These are phyloP conservation scores for Petrolisthes cinctipes DNA, from an alignment of 2,888 invertebrate genomes.

Conservation along the genomic window DNA sequence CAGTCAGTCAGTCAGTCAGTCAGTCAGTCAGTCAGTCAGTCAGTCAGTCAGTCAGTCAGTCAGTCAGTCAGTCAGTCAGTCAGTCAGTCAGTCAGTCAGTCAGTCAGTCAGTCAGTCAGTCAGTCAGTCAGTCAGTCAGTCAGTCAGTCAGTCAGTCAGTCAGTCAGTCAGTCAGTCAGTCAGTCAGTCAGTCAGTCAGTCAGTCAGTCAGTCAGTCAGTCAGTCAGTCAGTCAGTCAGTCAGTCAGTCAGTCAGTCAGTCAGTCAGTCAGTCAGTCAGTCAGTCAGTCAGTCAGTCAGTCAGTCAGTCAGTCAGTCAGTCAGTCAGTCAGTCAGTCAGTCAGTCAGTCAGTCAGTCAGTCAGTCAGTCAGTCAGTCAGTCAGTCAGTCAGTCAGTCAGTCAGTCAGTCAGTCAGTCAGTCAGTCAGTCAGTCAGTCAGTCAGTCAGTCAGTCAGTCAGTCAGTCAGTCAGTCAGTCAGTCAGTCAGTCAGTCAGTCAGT, in stretches of 20 bases:
- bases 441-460: conserved; percentile 30
- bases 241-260: conserved; percentile 30
- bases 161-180: conserved; percentile 30
- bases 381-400: conserved; percentile 30
- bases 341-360: conserved; percentile 26
- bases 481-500: conserved; percentile 26
- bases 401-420: conserved; percentile 28
- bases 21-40: neutral
- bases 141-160: conserved; percentile 30
- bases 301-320: conserved; percentile 30
- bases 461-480: conserved; percentile 28
- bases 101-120: conserved; percentile 30
- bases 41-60: neutral
- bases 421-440: conserved; percentile 30
- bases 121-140: conserved; percentile 28
- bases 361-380: conserved; percentile 30
- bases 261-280: conserved; percentile 28
- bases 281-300: conserved; percentile 30
- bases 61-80: neutral
- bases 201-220: conserved; percentile 26
- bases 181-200: conserved; percentile 28
- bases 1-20: conserved; percentile 1
- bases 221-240: conserved; percentile 30
- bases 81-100: conserved; percentile 27
- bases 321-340: conserved; percentile 28